phyloP scores from a whole-genome alignment of 2,113 vertebrate species.

The Nipponia nippon region DNA sequence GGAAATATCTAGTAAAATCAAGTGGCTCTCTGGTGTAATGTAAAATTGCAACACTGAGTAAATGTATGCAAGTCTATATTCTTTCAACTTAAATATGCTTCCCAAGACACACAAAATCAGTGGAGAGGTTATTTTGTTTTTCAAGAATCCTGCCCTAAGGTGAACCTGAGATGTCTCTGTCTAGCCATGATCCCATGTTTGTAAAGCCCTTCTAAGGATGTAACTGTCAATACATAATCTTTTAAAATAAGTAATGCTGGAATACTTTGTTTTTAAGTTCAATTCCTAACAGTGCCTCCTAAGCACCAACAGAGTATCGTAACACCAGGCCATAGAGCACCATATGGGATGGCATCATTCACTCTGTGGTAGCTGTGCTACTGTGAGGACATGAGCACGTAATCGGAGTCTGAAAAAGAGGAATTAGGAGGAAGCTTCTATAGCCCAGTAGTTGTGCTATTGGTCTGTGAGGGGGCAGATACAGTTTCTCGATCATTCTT shows the following conservation, averaged over 20 bases:
- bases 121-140: not conserved
- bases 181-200: not conserved
- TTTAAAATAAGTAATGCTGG: not conserved
- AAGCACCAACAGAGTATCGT: rapidly evolving
- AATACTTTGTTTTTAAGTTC: not conserved
- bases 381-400: not conserved
- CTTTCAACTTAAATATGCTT: not conserved
- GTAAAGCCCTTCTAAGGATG: not conserved
- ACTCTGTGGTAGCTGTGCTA: not conserved
- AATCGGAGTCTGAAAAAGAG: not conserved
- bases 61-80: not conserved
- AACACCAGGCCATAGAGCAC: not conserved
- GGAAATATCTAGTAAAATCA: not conserved
- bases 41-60: not conserved
- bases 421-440: not conserved
- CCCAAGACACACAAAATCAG: not conserved
- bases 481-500: not conserved
- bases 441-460: not conserved
- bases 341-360: not conserved
- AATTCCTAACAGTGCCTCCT: not conserved
- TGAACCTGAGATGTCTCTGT: not conserved
- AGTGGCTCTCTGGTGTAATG: not conserved
- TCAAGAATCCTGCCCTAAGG: not conserved
- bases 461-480: not conserved
- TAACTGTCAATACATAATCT: not conserved